Evolutionary conservation across 2,888 invertebrate genomes (phyloP).

Genomic region (Sipha maydis): DNA sequence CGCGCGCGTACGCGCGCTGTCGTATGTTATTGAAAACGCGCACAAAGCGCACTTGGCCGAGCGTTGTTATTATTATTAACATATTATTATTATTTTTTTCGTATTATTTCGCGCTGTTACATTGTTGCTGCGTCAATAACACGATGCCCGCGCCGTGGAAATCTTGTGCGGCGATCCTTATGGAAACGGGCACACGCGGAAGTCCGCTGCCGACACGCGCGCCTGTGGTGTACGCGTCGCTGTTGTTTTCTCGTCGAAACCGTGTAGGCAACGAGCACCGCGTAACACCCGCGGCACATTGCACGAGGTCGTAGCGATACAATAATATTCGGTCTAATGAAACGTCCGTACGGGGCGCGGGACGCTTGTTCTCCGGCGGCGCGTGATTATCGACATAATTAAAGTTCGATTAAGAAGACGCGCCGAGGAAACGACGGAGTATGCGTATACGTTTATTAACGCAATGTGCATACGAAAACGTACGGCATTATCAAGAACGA

Average conservation of each 20-base stretch:
- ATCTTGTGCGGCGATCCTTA: background rate
- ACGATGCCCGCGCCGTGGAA: no score
- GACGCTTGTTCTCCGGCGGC: background rate
- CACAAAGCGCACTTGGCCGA: background rate
- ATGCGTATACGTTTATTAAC: no score
- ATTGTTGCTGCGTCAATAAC: background rate
- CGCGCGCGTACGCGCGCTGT: background rate
- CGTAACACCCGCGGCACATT: background rate
- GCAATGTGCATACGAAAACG: no score
- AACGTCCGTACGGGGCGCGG: background rate
- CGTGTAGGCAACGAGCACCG: background rate
- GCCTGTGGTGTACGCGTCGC: no score
- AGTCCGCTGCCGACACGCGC: background rate
- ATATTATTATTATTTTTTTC: background rate
- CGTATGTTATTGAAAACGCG: background rate
- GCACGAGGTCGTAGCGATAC: background rate
- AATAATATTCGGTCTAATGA: background rate
- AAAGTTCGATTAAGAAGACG: background rate
- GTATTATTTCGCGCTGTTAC: background rate
- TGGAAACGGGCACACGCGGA: conserved; percentile 17
- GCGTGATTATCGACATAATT: background rate
- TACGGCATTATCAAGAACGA: no score
- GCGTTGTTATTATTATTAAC: no score
- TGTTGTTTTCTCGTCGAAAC: background rate
- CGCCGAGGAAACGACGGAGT: background rate